Base-by-base conservation (phyloP, 2,113 vertebrate species). In the Muntiacus muntjak region DNA sequence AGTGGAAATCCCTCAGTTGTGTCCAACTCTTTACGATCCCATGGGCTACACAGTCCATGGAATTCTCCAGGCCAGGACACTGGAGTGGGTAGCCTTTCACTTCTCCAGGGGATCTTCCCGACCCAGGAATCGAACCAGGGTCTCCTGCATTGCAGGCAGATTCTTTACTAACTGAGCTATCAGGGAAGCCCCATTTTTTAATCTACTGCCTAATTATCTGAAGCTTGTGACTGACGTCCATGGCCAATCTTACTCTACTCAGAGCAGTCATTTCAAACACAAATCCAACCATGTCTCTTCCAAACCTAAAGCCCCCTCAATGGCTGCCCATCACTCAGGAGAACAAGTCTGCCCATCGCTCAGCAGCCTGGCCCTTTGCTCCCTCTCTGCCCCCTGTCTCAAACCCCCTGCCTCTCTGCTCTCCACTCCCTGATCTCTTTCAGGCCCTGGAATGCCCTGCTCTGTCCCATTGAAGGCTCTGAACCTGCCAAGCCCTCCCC, bases 281-380 rank as follows among this genome's bases (percentile, higher is more conserved):
- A 26, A 25, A 62, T 6, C 40, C 14, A 26, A 23, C 52, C 3
- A 0, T 7, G 28, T 79, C 74, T 1, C 21, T 60, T 40, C 45
- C 26, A 33, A 43, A 36, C 36, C 33, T 15, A 6, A 81, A 36
- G 25, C 16, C 47, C 17, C 78, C 47, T 76, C 91, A 60, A 1
- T 0, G 33, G 50, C 33, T 23, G 21, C 9, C 19, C 16, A 1
- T 1, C 25, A 3, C 62, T 71, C 15, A 36, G 40, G n/a, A 21
- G 7, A 40, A 11, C 0, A 3, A 40, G 67, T 71, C 33, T 17
- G 15, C 9, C 19, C 16, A 1, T 0, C 25, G 2, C 74, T 40
- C 67, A 54, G 28, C 26, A 16, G 54, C 25, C 25, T 0, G 21
- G 45, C 19, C 26, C n/a, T 45, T 45, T 17, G 40, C 55, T 1